Conservation (phyloP, 2,797 vertebrate species). For the Yasuhikotakia modesta region DNA sequence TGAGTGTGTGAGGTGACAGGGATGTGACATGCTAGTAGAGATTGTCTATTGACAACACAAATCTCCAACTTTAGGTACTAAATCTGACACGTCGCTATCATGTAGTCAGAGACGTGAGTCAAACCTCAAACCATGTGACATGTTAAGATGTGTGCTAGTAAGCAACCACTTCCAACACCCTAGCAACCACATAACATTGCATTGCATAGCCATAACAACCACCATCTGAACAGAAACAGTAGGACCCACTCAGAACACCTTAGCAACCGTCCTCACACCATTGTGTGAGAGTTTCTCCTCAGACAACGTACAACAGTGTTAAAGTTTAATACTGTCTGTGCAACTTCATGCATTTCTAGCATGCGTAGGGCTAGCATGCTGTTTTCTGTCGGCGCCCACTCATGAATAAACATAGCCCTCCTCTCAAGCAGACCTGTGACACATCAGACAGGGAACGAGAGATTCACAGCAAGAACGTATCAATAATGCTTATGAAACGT, state of each 20-base stretch:
- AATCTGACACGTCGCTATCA: no score
- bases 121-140: no score
- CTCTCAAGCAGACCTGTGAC: constrained; percentile 2
- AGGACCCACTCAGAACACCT: neutral
- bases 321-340: neutral
- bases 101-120: no score
- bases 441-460: constrained; percentile 3
- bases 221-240: neutral
- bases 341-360: neutral
- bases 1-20: no score
- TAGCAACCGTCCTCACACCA: neutral
- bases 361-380: neutral
- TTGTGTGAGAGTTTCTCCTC: neutral
- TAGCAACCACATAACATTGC: neutral
- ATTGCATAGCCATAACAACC: neutral
- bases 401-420: constrained; percentile 10
- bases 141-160: no score
- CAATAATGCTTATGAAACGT: constrained; percentile 22
- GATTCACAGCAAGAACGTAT: constrained; percentile 6
- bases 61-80: no score
- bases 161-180: neutral
- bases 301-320: neutral
- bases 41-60: no score
- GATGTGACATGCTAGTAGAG: no score
- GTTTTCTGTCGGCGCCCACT: constrained; percentile 1